Base-by-base conservation (phyloP, 2,797 vertebrate species). In the Champsocephalus gunnari region DNA sequence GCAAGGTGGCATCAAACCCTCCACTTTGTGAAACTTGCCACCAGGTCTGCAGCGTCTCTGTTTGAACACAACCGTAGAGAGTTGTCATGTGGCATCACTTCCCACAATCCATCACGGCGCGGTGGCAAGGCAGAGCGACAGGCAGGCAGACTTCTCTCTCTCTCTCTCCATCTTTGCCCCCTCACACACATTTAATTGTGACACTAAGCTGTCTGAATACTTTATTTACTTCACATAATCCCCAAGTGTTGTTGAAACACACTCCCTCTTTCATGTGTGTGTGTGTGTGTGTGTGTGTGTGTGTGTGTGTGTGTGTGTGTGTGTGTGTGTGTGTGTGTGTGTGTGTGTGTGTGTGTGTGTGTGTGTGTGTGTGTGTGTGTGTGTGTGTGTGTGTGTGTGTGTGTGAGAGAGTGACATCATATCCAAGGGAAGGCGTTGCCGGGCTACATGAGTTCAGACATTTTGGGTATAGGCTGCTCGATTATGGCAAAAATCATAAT, bases 71-170 rank as follows among this genome's bases (percentile, higher is more conserved):
- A 38, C 78, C 58, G 71, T 47, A 45, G 66, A 77, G 34, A 83
- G 67, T 82, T 88, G 87, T 89, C 86, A 70, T 71, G 64, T 89
- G 87, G 80, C 86, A 82, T 83, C 76, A 75, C 73, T 79, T 79
- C 76, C 80, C 65, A 73, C 81, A 86, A 80, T 87, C 78, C 85
- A 82, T 82, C 85, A 87, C 77, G 66, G 77, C 17, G 12, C 12
- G 77, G 82, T 2, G 69, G 51, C 38, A 47, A 75, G 51, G 79
- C 69, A 75, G 79, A 82, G 77, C 62, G 49, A 62, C 43, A 41
- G 56, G 41, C 70, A 66, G 71, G 28, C 19, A 60, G 70, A 72
- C 32, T 21, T 47, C 71, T 7, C 12, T 57, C 19, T 38, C 19
- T 38, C 32, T 63, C 17, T 48, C 49, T 67, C 49, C 28, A 28